phyloP scores from a whole-genome alignment of 2,888 invertebrate genomes.

The Prenolepis imparis region DNA sequence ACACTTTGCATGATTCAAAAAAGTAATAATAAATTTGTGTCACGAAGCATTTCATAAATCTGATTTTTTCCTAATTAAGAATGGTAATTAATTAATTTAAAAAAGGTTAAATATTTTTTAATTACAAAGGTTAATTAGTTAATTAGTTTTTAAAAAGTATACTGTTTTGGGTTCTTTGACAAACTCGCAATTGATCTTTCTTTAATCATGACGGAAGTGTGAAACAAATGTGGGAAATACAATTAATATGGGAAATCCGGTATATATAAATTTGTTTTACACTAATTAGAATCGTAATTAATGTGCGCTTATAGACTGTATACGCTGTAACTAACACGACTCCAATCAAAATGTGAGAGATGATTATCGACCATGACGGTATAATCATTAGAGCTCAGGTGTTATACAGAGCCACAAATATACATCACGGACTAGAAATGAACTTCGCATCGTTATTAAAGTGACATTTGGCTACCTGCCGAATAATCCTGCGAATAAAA shows the following conservation, averaged over 20 bases:
- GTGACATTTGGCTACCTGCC: neutral
- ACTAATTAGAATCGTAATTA: constrained; percentile 46
- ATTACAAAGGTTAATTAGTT: constrained; percentile 3
- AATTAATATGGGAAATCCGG: constrained; percentile 31
- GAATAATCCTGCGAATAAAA: neutral
- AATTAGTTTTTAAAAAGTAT: neutral
- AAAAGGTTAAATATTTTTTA: neutral
- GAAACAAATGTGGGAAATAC: constrained; percentile 17
- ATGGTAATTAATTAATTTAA: neutral
- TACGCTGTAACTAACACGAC: constrained; percentile 10
- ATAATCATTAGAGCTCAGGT: constrained; percentile 16
- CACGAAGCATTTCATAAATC: neutral
- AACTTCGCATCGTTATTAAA: neutral
- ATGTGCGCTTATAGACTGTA: neutral
- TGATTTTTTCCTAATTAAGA: neutral
- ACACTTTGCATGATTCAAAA: neutral
- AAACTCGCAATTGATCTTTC: constrained; percentile 17
- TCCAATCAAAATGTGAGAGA: constrained; percentile 23
- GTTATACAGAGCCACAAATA: constrained; percentile 13
- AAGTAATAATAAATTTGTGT: neutral
- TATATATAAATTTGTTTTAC: neutral
- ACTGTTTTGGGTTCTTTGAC: constrained; percentile 1
- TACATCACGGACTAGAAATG: neutral
- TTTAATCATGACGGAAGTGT: constrained; percentile 4
- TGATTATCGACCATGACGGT: constrained; percentile 44